Evolutionary conservation across 1,140 invertebrate genomes (phyloP).

Genomic region (Mycetomoellerius zeteki): DNA sequence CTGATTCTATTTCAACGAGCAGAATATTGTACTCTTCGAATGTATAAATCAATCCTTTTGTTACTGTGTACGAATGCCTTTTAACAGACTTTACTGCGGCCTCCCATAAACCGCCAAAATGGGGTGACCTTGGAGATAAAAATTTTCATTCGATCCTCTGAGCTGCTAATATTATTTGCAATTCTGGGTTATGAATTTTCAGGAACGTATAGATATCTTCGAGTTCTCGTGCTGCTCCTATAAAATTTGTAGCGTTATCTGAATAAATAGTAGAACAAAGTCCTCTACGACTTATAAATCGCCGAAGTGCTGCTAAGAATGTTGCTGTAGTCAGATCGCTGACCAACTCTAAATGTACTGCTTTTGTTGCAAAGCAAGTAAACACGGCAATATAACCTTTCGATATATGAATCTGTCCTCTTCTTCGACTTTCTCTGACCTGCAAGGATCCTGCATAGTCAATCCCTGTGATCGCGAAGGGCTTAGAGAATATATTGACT

Average conservation of each 20-base stretch:
- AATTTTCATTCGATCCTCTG: too few relatives aligned
- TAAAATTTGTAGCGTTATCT: neutral
- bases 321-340: neutral
- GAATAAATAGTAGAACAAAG: neutral
- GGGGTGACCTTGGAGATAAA: too few relatives aligned
- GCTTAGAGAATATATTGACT: neutral
- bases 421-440: neutral
- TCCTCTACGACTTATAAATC: neutral
- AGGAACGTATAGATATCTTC: neutral
- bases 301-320: neutral
- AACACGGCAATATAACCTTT: neutral
- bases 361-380: neutral
- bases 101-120: too few relatives aligned
- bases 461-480: neutral
- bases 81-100: too few relatives aligned
- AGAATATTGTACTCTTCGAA: conserved; percentile 3
- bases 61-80: too few relatives aligned
- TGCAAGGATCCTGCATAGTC: neutral
- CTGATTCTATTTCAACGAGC: neutral
- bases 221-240: neutral
- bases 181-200: neutral
- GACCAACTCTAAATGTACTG: neutral
- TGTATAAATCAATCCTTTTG: neutral
- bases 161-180: too few relatives aligned
- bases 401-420: neutral